Conservation (phyloP, 2,888 invertebrate species). For the Escarpia spicata region DNA sequence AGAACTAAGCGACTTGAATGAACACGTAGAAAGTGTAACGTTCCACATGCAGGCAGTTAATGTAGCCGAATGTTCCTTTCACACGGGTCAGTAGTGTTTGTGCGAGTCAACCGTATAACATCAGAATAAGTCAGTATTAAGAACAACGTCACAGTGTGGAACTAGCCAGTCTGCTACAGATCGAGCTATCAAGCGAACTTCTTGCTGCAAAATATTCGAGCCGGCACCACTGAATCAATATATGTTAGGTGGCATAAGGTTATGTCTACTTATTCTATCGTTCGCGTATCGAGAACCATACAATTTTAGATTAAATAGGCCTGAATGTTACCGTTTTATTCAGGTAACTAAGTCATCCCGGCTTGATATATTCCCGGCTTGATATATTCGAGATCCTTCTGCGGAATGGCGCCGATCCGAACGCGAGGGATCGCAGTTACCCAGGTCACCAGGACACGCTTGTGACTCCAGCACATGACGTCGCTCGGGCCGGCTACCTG, state of each 20-base stretch:
- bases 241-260: not conserved
- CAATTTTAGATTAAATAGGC: not conserved
- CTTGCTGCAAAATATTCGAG: not conserved
- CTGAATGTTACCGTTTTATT: not conserved
- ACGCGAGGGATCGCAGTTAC: constrained; percentile 20
- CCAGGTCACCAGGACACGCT: not conserved
- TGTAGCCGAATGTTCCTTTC: no score
- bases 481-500: constrained; percentile 22
- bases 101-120: not conserved
- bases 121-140: not conserved
- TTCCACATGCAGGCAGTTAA: no score
- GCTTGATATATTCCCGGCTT: not conserved
- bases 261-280: not conserved
- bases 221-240: not conserved
- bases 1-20: no score
- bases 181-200: not conserved
- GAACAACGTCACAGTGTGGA: not conserved
- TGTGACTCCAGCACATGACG: constrained; percentile 25
- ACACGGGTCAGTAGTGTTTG: not conserved
- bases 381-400: constrained; percentile 18
- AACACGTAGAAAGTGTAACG: no score
- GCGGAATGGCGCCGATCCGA: constrained; percentile 26
- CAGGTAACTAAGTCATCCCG: constrained; percentile 22
- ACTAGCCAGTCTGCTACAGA: not conserved
- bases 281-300: not conserved